Evolutionary conservation across 1,140 invertebrate genomes (phyloP).

Genomic region (Drosophila nikananu): DNA sequence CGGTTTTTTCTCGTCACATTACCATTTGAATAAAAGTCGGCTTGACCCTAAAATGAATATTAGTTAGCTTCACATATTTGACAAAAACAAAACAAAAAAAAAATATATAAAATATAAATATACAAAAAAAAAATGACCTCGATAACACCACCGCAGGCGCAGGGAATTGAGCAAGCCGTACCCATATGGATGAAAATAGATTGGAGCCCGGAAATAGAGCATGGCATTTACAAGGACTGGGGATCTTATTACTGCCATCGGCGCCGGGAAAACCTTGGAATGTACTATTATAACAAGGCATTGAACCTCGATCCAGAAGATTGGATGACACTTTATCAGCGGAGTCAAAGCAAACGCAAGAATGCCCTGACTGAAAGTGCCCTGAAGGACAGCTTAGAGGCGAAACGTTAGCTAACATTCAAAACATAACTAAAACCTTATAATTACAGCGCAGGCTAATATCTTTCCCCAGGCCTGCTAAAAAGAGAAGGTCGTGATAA

Average conservation of each 20-base stretch:
- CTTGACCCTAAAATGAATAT: background rate
- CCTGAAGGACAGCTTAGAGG: slow-evolving; percentile 49
- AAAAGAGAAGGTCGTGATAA: slow-evolving; percentile 4
- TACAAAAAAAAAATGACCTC: slow-evolving; percentile 43
- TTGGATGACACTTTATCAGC: slow-evolving; percentile 52
- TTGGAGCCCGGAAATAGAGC: slow-evolving; percentile 67
- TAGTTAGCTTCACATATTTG: slow-evolving; percentile 3
- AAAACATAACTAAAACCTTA: background rate
- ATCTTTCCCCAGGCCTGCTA: slow-evolving; percentile 20
- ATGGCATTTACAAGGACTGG: slow-evolving; percentile 75
- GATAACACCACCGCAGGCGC: slow-evolving; percentile 6
- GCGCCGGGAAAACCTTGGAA: slow-evolving; percentile 56
- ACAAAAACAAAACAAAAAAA: slow-evolving; percentile 20
- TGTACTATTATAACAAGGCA: slow-evolving; percentile 71
- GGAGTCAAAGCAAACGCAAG: slow-evolving; percentile 64
- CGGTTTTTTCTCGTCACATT: background rate
- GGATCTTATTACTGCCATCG: slow-evolving; percentile 67
- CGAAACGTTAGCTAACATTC: slow-evolving; percentile 44
- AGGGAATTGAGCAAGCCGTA: slow-evolving; percentile 31
- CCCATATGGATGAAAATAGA: slow-evolving; percentile 68
- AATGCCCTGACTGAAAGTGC: slow-evolving; percentile 54
- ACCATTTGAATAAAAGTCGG: slow-evolving; percentile 8
- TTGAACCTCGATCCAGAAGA: slow-evolving; percentile 48
- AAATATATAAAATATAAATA: slow-evolving; percentile 13
- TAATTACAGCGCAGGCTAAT: background rate